phyloP scores from a whole-genome alignment of 2,888 invertebrate species.

The Megalurothrips usitatus region DNA sequence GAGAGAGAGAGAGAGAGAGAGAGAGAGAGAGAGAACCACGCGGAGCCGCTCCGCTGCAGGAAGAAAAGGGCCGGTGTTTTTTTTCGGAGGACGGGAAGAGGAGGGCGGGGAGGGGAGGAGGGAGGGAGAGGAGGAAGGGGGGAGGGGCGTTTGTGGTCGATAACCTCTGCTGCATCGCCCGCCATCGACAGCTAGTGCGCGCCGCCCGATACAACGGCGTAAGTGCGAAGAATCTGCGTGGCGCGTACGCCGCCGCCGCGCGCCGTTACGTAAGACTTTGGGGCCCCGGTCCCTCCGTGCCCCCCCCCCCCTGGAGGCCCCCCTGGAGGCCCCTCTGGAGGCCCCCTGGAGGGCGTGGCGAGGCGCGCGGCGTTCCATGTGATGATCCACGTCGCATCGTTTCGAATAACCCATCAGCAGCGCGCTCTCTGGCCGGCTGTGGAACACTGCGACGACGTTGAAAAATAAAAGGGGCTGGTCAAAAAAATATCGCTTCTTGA shows the following conservation, averaged over 20 bases:
- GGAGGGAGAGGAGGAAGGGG: too few relatives aligned
- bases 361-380: not conserved
- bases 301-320: not conserved
- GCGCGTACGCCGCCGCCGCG: too few relatives aligned
- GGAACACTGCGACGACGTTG: too few relatives aligned
- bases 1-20: too few relatives aligned
- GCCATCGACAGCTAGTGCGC: not conserved
- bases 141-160: not conserved
- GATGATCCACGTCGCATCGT: not conserved
- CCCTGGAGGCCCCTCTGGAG: not conserved
- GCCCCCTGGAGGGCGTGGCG: not conserved
- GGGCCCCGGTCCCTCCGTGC: not conserved
- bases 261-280: not conserved
- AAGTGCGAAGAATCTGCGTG: too few relatives aligned
- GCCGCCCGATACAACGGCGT: too few relatives aligned
- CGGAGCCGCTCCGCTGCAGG: not conserved
- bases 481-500: too few relatives aligned
- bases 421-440: too few relatives aligned
- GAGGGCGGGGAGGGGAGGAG: not conserved
- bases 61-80: not conserved
- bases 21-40: too few relatives aligned
- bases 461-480: too few relatives aligned
- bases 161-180: not conserved
- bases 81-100: not conserved
- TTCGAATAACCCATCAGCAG: too few relatives aligned